phyloP scores from a whole-genome alignment of 2,113 vertebrate genomes.

The Gymnocephalus cernua region DNA sequence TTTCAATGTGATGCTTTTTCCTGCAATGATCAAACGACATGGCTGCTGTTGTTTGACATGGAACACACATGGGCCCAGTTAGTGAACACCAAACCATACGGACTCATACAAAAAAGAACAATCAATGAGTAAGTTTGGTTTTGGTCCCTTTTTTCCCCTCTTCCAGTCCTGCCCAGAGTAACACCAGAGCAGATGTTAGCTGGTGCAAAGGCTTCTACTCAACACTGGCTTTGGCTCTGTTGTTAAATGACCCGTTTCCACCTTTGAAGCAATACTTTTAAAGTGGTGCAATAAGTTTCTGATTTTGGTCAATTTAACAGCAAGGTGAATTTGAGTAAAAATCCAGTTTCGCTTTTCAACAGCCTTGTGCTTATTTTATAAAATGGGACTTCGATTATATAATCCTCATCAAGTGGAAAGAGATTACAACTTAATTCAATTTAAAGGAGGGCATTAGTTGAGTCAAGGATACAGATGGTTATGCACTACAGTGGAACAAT shows the following conservation, averaged over 20 bases:
- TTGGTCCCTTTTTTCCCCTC: neutral
- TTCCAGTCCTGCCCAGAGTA: neutral
- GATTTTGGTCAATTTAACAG: neutral
- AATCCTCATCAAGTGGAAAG: conserved; percentile 41
- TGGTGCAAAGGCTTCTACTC: conserved; percentile 5
- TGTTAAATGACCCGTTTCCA: conserved; percentile 22
- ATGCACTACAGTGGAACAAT: conserved; percentile 27
- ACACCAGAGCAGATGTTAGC: conserved; percentile 50
- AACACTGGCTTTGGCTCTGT: neutral
- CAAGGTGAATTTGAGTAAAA: neutral
- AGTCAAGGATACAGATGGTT: conserved; percentile 38
- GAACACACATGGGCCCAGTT: conserved; percentile 63
- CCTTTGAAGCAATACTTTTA: neutral
- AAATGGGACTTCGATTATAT: conserved; percentile 38
- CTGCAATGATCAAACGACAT: conserved; percentile 59
- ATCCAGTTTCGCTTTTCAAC: conserved; percentile 22
- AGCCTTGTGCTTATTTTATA: neutral
- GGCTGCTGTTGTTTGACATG: conserved; percentile 54
- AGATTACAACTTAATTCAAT: conserved; percentile 34
- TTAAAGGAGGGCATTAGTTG: conserved; percentile 26
- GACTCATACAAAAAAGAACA: conserved; percentile 43
- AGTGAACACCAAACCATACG: conserved; percentile 30
- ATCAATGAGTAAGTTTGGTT: conserved; percentile 40
- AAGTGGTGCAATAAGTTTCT: conserved; percentile 6
- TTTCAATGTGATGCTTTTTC: conserved; percentile 49